These are phyloP conservation scores for Pristis pectinata DNA, from an alignment of 2,797 vertebrate genomes.

Conservation along the genomic window DNA sequence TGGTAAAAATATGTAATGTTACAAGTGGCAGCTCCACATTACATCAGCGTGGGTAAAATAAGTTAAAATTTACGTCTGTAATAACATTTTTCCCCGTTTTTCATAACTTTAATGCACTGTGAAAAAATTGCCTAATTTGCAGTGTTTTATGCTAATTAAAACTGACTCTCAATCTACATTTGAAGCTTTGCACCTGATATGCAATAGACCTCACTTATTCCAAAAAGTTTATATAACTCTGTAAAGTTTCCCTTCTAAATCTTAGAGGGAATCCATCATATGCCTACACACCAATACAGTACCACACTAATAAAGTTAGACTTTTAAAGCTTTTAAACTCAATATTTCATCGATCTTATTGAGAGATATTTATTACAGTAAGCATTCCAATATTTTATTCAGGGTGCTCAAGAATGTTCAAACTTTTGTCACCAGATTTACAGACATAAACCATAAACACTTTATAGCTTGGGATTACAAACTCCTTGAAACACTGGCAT, in stretches of 20 bases:
- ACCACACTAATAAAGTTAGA: neutral
- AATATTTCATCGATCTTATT: neutral
- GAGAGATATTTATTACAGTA: neutral
- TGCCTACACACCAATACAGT: neutral
- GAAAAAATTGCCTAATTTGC: neutral
- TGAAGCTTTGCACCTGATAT: neutral
- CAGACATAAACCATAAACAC: neutral
- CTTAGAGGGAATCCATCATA: neutral
- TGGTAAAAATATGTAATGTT: neutral
- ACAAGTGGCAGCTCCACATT: constrained; percentile 15
- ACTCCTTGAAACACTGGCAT: neutral
- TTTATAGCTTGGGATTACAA: neutral
- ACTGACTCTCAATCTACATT: neutral
- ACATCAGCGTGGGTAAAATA: neutral
- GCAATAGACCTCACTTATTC: neutral
- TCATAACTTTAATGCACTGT: neutral
- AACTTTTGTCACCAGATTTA: neutral
- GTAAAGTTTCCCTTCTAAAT: neutral
- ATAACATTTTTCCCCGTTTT: neutral
- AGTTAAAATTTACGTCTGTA: neutral
- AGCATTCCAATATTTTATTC: neutral
- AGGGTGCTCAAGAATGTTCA: neutral
- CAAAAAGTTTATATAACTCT: too few species aligned
- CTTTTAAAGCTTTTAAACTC: neutral
- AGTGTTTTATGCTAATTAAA: neutral